Base-by-base conservation (phyloP, 2,113 vertebrate species). In the Himantopus leucocephalus region DNA sequence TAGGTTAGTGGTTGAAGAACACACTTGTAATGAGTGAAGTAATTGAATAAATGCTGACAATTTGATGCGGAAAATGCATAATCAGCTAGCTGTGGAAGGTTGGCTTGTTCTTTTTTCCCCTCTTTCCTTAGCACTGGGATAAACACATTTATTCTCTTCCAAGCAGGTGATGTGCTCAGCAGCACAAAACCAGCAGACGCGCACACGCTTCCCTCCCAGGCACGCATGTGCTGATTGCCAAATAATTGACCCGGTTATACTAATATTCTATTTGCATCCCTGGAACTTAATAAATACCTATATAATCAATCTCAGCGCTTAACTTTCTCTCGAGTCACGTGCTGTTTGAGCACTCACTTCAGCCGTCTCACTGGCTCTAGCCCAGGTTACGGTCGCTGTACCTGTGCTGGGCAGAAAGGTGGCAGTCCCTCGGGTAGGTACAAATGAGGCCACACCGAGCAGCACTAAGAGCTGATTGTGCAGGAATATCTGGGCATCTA, bases 221-320 rank as follows among this genome's bases (percentile, higher is more conserved):
- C 67, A 75, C 39, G 59, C 76, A 56, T 17, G 95, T 94, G 93
- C 92, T 35, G 13, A 66, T 90, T 68, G 88, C 91, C 94, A 92
- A 86, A 95, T 71, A 92, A 95, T 68, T 94, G 97, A 94, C 95
- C 96, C 92, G 94, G 56, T 96, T 96, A 84, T 64, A 84, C 91
- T 95, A 53, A 90, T 41, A 43, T 0, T 32, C 63, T 73, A 4
- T 63, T 88, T 56, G 39, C 59, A 48, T 77, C 77, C 21, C 82
- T n/a, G 85, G 55, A 87, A 71, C 55, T 76, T 90, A 63, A 76
- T 76, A 88, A 96, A 79, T 85, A 83, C 45, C 41, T 8, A 3
- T 26, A 29, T 75, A 88, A 90, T 62, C 72, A 59, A 89, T 56
- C 32, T 58, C 67, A 53, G 14, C 74, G 18, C 47, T 47, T 34